Conservation (phyloP, 2,888 invertebrate genomes). For the Sarcophaga variegata region DNA sequence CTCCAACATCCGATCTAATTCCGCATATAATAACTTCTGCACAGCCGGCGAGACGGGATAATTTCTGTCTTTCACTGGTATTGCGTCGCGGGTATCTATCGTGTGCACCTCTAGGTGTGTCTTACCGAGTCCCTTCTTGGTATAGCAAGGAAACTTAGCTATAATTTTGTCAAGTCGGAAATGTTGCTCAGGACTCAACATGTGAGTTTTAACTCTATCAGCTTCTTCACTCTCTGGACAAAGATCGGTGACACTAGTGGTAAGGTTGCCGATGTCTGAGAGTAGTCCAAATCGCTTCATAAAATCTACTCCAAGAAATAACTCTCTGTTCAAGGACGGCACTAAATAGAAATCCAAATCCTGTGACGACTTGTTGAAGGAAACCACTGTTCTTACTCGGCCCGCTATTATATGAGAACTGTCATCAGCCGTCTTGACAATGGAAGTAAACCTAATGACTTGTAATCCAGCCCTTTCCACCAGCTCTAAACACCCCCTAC, state of each 20-base stretch:
- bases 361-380: not conserved
- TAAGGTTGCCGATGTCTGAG: not conserved
- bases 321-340: not conserved
- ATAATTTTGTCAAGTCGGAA: too few species aligned
- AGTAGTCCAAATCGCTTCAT: not conserved
- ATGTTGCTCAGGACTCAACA: too few species aligned
- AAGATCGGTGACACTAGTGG: not conserved
- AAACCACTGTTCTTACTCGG: not conserved
- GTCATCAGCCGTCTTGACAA: not conserved
- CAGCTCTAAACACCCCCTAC: not conserved
- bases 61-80: too few species aligned
- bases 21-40: not conserved
- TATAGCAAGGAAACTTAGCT: too few species aligned
- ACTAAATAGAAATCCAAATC: not conserved
- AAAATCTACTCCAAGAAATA: too few species aligned
- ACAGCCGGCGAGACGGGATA: too few species aligned
- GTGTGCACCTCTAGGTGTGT: too few species aligned
- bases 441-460: not conserved
- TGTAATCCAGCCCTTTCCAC: not conserved
- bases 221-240: not conserved
- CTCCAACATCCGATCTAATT: slow-evolving; percentile 39
- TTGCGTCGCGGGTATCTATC: too few species aligned
- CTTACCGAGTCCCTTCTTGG: too few species aligned
- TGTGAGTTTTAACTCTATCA: too few species aligned
- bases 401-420: not conserved